Evolutionary conservation across 2,797 vertebrate species (phyloP), one percentile per base, ranked within the genome.

Genomic region (Sebastes diaconus): DNA sequence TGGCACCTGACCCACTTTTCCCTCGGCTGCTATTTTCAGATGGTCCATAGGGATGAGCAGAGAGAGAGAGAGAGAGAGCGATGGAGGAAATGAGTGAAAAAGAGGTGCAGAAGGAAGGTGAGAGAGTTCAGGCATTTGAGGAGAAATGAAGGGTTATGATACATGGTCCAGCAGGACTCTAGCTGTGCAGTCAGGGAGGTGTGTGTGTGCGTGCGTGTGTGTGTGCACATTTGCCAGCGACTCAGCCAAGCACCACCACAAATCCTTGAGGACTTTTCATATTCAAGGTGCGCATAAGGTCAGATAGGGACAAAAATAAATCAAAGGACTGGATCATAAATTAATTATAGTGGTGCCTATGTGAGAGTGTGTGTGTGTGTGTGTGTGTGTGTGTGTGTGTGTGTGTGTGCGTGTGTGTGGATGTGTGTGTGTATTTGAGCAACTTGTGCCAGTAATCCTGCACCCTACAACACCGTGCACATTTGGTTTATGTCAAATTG

Each of bases 1-100:
- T 60, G 77, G 91, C 87, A 88, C 90, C 88, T 96, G 95, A 95
- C 95, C 95, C 94, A 96, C 80, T 95, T 96, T 91, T 94, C 91
- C 89, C 88, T 82, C 60, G 78, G 87, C 90, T 95, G 90, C 94
- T 96, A 96, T 96, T 96, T 95, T 94, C 92, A 95, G 95, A 84
- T 20, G 55, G 87, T 93, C 94, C 86, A 86, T 68, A 71, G 93
- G 90, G 93, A 95, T 80, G 71, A 75, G 75, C 70, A 75, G 73
- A 72, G 68, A 80, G 83, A 84, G 57, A 16, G 57, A 22, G 20
- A 32, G 20, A 52, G 55, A 25, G 55, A 61, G 67, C 75, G 85
- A 86, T 74, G 70, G 73, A 84, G 74, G 68, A 88, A 87, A 83
- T 70, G 81, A 89, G 84, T 63, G 68, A 85, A 84, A 88, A 81